Evolutionary conservation across 2,797 vertebrate genomes (phyloP).

Genomic region (Capromys pilorides): DNA sequence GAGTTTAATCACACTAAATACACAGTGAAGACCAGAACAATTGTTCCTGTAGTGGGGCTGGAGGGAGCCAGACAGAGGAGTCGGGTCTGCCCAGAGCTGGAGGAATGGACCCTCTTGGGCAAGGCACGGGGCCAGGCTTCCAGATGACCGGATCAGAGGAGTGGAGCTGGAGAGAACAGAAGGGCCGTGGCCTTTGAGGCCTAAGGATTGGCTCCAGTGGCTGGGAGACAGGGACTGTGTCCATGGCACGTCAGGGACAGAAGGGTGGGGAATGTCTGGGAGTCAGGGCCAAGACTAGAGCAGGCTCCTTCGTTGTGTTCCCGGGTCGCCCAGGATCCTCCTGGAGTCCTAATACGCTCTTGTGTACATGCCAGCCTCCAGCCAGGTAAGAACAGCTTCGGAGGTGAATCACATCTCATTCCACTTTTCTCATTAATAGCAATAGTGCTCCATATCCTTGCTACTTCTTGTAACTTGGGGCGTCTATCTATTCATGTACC

Average conservation of each 20-base stretch:
- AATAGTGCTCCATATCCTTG: neutral
- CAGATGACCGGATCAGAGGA: neutral
- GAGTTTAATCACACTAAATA: neutral
- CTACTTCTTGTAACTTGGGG: neutral
- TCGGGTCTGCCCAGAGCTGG: neutral
- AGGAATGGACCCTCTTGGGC: neutral
- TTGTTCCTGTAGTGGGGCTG: neutral
- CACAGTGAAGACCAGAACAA: neutral
- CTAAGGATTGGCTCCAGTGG: neutral
- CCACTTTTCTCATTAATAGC: neutral
- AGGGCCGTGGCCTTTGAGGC: neutral
- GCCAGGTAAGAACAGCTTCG: neutral
- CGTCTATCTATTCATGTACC: neutral
- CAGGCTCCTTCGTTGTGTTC: neutral
- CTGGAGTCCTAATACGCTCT: neutral
- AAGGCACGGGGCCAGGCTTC: neutral
- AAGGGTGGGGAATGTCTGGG: too few relatives aligned
- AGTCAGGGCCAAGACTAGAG: neutral
- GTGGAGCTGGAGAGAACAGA: fast-evolving
- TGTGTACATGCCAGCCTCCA: neutral
- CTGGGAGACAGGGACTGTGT: neutral
- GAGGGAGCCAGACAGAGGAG: neutral
- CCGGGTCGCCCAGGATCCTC: neutral
- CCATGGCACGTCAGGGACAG: neutral
- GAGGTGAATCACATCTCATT: neutral